Base-by-base conservation (phyloP, 1,140 invertebrate species). In the Heliconius congener region DNA sequence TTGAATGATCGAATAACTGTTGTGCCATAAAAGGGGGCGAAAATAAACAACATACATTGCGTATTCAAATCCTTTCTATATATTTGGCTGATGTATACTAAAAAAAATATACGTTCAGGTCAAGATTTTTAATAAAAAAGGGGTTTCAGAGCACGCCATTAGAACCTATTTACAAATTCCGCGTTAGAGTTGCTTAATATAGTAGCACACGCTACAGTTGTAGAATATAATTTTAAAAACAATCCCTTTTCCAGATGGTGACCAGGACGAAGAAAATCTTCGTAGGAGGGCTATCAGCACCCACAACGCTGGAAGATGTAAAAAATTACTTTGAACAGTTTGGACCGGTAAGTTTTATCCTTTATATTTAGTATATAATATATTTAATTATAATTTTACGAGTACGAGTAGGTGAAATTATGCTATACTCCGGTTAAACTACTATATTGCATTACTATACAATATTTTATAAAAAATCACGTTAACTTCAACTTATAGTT, bases 191-290 rank as follows among this genome's bases (percentile, higher is more conserved):
- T 23, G 55, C 55, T 60, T 27, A 60, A n/a, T 9, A 27, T 27
- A 27, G 9, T 60, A 11, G 8, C 23, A 23, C 23, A 23, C 23
- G 23, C 8, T 60, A 23, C 9, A 60, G 13, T 23, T 3, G 3
- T 60, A 27, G n/a, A 23, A 66, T 23, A 66, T 3, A 16, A 39
- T 82, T 60, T 19, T 78, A 73, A 83, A 52, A 23, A 73, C 30
- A 84, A 84, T 87, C 87, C 90, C 90, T 77, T 8, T 93, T 97
- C 46, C 96, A 99, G 99, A 99, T 99, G 99, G 99, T 99, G 95
- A 99, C 99, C 95, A 98, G 98, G 96, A 99, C 99, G 96, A 99
- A 99, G 97, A 99, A 99, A 96, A 99, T 99, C 96, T 99, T 99
- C 96, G 99, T 99, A 93, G 99, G 99, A 87, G 99, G 99, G 89